A percentile compares a stretch with the other conserved stretches of the same genome.
phyloP scores from a whole-genome alignment of 2,888 invertebrate genomes.

The Ophion ellenae region DNA sequence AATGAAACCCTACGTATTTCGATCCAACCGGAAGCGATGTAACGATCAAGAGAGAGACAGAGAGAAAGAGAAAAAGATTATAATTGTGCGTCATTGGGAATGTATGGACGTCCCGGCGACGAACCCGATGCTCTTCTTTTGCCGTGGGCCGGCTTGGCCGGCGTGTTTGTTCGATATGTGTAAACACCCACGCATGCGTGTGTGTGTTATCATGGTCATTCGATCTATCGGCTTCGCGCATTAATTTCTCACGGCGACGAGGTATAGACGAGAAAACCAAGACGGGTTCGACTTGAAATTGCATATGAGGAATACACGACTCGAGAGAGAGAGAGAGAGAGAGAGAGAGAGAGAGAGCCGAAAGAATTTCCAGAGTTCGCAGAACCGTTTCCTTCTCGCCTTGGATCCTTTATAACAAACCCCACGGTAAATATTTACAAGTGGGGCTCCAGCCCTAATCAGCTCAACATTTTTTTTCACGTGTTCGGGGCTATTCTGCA shows the following conservation, averaged over 20 bases:
- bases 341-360: too few species aligned
- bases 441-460: too few species aligned
- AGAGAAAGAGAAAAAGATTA: conserved; percentile 20
- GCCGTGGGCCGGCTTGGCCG: conserved; percentile 19
- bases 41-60: not conserved
- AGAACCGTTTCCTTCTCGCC: conserved; percentile 55
- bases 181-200: conserved; percentile 46
- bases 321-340: too few species aligned
- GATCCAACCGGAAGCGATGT: conserved; percentile 14
- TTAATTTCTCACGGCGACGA: conserved; percentile 68
- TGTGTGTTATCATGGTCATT: conserved; percentile 68
- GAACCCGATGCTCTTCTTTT: conserved; percentile 54
- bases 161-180: conserved; percentile 31
- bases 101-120: conserved; percentile 54
- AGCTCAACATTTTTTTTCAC: too few species aligned
- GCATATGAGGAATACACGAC: conserved; percentile 46
- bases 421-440: too few species aligned
- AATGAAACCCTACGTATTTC: conserved; percentile 3
- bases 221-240: conserved; percentile 69
- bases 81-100: conserved; percentile 59
- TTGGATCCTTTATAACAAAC: not conserved
- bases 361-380: conserved; percentile 56
- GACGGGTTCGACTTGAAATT: conserved; percentile 25
- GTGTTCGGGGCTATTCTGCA: too few species aligned
- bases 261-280: conserved; percentile 54